Conservation (phyloP, 2,797 vertebrate genomes). For the Prunella strophiata region DNA sequence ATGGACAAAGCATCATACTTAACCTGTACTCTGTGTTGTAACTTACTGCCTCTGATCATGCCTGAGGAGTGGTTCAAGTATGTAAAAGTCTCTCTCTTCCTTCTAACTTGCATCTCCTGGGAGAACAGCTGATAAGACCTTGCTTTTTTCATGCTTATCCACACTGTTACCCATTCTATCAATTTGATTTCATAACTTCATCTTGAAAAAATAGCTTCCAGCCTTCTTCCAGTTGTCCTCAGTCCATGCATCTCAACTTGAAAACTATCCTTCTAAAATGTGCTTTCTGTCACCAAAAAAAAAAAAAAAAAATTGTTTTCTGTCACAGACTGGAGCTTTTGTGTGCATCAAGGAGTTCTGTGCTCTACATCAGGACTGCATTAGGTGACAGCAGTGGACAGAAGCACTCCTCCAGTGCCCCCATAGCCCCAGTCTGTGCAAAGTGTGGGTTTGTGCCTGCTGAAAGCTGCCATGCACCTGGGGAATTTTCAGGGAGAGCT, state of each 20-base stretch:
- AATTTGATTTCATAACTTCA: conserved; percentile 1
- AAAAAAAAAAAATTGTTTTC: background rate
- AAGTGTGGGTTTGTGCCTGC: background rate
- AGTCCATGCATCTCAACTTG: background rate
- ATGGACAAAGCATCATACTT: background rate
- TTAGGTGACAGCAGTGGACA: background rate
- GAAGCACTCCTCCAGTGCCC: rapidly evolving
- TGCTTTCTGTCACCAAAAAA: background rate
- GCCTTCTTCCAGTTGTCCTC: background rate
- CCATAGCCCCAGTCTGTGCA: rapidly evolving
- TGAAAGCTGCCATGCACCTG: rapidly evolving
- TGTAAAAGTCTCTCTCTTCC: background rate
- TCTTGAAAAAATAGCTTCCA: conserved; percentile 22
- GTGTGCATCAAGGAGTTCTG: rapidly evolving
- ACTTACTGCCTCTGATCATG: background rate
- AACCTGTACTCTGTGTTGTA: background rate
- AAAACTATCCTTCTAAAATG: background rate
- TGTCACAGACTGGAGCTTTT: background rate
- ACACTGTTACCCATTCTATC: background rate
- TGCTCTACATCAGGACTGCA: rapidly evolving
- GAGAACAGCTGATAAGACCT: background rate
- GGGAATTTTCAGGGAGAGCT: rapidly evolving
- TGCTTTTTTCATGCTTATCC: background rate
- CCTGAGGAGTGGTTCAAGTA: background rate
- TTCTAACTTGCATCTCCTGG: background rate